Base-by-base conservation (phyloP, 37 sponge, comb jelly and placozoan genomes). In the Tethya wilhelma region DNA sequence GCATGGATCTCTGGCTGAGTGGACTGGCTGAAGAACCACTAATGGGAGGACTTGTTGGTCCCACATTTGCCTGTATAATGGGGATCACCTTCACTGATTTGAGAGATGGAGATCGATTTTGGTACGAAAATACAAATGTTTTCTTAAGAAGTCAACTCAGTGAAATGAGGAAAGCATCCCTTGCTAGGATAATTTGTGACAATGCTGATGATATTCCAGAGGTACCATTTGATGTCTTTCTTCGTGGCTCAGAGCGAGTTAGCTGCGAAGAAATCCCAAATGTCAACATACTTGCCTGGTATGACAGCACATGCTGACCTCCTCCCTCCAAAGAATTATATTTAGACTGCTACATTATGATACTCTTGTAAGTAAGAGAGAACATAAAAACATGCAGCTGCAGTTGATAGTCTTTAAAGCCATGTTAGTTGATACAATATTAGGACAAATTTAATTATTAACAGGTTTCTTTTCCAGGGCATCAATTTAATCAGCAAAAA, bases 31-130 rank as follows among this genome's bases (percentile, higher is more conserved):
- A 97, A 77, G 58, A 73, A 30, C 71, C 72, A 59, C 38, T 94
- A 0, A 75, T 84, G 29, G 93, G 86, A n/a, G 64, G 86, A 40
- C 64, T 93, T 0, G 71, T 97, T 11, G 97, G 97, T 23, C 69
- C 92, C 23, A 93, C 94, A 0, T 90, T 93, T 74, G 86, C 97
- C 31, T 97, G 97, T 56, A 88, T 97, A 44, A 74, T 97, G 64
- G 89, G 79, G 22, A 70, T 80, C 32, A 80, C 89, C 32, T 97
- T 97, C 68, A 79, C 64, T n/a, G 73, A 83, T 25, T 46, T 90
- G n/a, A 79, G 98, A 38, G 88, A 92, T 72, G 98, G 98, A 28
- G 98, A 97, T 78, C 67, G 98, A 31, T 97, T 94, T 81, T 97
- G 74, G 78, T 97, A 89, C 73, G 71, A 86, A 41, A 49, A 49